phyloP scores from a whole-genome alignment of 2,797 vertebrate genomes.

The Taeniopygia guttata region DNA sequence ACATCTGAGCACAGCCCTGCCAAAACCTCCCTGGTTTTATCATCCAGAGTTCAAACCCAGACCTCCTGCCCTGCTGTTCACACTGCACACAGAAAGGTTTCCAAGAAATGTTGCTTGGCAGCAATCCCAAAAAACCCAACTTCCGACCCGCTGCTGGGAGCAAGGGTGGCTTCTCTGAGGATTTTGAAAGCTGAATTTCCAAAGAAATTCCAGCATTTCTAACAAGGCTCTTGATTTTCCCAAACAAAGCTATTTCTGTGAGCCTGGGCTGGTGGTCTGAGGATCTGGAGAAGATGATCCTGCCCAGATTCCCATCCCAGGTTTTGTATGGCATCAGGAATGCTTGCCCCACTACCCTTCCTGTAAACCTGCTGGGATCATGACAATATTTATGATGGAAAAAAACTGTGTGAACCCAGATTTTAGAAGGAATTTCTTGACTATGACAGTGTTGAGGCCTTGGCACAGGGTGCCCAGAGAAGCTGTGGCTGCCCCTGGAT shows the following conservation, averaged over 20 bases:
- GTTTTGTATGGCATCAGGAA: accelerated
- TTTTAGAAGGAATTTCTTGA: neutral
- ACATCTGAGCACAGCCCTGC: neutral
- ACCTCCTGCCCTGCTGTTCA: neutral
- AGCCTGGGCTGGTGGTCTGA: neutral
- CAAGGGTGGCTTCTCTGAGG: neutral
- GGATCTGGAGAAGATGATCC: neutral
- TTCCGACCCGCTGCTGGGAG: neutral
- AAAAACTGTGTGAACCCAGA: neutral
- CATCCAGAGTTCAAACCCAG: constrained; percentile 1
- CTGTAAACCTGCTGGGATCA: neutral
- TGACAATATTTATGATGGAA: neutral
- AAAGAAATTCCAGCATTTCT: neutral
- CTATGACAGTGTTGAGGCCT: neutral
- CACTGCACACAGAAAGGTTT: neutral
- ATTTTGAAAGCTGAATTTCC: neutral
- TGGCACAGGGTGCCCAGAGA: neutral
- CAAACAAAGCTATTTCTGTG: neutral
- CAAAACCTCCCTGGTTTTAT: constrained; percentile 30
- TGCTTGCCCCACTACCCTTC: neutral
- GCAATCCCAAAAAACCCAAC: neutral
- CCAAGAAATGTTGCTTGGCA: constrained; percentile 1
- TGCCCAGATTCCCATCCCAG: neutral
- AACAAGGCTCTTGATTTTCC: neutral
- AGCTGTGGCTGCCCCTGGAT: neutral